phyloP scores from a whole-genome alignment of 37 sponge, comb jelly and placozoan genomes.

The Cliona cf. orientalis region DNA sequence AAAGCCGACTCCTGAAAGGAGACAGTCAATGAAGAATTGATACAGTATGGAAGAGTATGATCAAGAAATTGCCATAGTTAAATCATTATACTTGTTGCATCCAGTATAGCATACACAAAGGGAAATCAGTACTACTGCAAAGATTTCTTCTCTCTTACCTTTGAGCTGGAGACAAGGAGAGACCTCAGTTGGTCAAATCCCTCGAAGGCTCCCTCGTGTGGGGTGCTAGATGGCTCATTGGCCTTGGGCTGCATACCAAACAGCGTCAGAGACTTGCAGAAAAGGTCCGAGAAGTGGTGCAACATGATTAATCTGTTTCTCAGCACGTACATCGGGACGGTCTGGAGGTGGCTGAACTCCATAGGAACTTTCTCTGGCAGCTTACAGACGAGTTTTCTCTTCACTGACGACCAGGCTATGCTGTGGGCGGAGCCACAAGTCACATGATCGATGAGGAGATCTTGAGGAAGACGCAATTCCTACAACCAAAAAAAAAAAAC shows the following conservation, averaged over 20 bases:
- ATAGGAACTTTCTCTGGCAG: slow-evolving; percentile 80
- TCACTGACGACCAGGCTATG: slow-evolving; percentile 86
- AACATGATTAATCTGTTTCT: slow-evolving; percentile 87
- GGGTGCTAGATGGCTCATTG: background rate
- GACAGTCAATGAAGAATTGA: background rate
- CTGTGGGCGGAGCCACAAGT: slow-evolving; percentile 96
- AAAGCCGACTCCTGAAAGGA: slow-evolving; percentile 84
- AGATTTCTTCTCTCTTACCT: slow-evolving; percentile 45
- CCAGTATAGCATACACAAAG: background rate
- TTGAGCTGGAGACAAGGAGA: slow-evolving; percentile 68
- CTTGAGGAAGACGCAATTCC: slow-evolving; percentile 60
- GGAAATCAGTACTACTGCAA: background rate
- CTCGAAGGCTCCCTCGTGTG: slow-evolving; percentile 29
- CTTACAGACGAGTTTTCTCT: slow-evolving; percentile 53
- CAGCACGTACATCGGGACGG: slow-evolving; percentile 56
- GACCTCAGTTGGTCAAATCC: slow-evolving; percentile 69
- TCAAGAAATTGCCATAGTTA: background rate
- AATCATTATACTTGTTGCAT: background rate
- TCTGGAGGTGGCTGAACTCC: slow-evolving; percentile 87
- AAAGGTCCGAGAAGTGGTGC: slow-evolving; percentile 80
- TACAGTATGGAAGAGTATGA: background rate
- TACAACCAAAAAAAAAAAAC: slow-evolving; percentile 1
- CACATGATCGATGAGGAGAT: slow-evolving; percentile 81
- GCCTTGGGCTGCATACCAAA: slow-evolving; percentile 58
- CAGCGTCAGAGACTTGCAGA: slow-evolving; percentile 78